These are phyloP conservation scores for Helogale parvula DNA, from an alignment of 2,113 vertebrate genomes.

Conservation along the genomic window DNA sequence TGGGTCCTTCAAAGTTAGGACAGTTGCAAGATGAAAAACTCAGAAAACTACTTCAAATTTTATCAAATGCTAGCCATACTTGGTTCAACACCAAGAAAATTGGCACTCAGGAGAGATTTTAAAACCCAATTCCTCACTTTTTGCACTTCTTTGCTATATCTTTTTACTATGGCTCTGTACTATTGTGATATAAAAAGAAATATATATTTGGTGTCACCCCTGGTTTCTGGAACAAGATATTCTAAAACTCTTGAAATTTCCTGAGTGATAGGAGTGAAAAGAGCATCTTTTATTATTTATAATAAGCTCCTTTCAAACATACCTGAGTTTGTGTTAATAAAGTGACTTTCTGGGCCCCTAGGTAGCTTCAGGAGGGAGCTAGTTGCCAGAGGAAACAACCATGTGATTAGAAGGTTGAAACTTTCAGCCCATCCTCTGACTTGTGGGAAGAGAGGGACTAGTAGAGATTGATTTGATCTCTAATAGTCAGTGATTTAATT, in stretches of 20 bases:
- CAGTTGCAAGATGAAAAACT: background rate
- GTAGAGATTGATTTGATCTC: background rate
- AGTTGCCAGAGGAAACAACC: too few species aligned
- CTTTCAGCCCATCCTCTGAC: background rate
- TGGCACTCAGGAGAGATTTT: background rate
- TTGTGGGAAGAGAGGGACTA: background rate
- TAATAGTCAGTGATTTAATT: background rate
- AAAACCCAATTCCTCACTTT: background rate
- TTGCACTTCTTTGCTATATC: background rate
- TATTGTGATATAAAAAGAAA: background rate
- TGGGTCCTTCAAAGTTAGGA: background rate
- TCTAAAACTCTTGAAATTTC: background rate
- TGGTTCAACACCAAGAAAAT: constrained; percentile 28
- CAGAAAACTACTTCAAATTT: constrained; percentile 5
- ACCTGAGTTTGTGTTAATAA: background rate
- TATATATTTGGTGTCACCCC: background rate
- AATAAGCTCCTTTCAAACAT: background rate
- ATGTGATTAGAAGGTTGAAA: background rate
- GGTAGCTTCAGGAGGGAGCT: background rate
- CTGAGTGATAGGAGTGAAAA: background rate
- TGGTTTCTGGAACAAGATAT: background rate
- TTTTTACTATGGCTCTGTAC: background rate
- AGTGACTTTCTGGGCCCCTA: background rate
- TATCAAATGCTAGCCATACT: background rate
- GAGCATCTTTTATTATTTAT: background rate